Conservation (phyloP, 37 sponge, comb jelly and placozoan genomes). For the Amphimedon queenslandica region DNA sequence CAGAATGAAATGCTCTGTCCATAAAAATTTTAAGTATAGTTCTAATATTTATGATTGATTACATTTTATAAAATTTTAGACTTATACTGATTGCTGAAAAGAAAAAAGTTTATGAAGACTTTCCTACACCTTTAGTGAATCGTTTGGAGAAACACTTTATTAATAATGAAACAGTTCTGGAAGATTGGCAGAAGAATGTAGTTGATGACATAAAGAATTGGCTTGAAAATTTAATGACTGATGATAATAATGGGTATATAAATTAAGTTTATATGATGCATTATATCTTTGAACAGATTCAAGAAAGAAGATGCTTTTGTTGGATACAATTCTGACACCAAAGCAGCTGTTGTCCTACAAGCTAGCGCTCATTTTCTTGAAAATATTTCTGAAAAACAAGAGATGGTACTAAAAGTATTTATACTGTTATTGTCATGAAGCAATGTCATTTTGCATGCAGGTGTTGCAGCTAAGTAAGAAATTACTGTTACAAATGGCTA, state of each 20-base stretch:
- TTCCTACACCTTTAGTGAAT: slow-evolving; percentile 62
- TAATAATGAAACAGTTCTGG: slow-evolving; percentile 9
- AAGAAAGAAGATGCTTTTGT: slow-evolving; percentile 61
- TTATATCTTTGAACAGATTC: too few species aligned
- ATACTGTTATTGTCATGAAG: too few species aligned
- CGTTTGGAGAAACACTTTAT: slow-evolving; percentile 68
- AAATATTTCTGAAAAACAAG: too few species aligned
- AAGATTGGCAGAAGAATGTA: background rate
- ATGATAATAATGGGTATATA: too few species aligned
- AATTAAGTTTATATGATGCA: too few species aligned
- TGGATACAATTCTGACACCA: slow-evolving; percentile 67
- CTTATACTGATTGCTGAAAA: slow-evolving; percentile 41
- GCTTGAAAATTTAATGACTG: too few species aligned
- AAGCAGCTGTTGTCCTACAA: slow-evolving; percentile 76
- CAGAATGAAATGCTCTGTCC: slow-evolving; percentile 44
- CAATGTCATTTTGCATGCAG: too few species aligned
- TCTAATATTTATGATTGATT: background rate
- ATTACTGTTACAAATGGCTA: slow-evolving; percentile 51
- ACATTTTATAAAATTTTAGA: background rate
- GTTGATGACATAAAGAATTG: slow-evolving; percentile 5
- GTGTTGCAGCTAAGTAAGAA: slow-evolving; percentile 33
- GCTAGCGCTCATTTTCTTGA: too few species aligned
- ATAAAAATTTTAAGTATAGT: slow-evolving; percentile 27
- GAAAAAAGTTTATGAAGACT: slow-evolving; percentile 36
- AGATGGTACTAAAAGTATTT: too few species aligned